A percentile compares a stretch with the other conserved stretches of the same genome.
These are phyloP conservation scores for Poeciliopsis paucimaculata DNA, from an alignment of 2,797 vertebrate species.

Conservation along the genomic window DNA sequence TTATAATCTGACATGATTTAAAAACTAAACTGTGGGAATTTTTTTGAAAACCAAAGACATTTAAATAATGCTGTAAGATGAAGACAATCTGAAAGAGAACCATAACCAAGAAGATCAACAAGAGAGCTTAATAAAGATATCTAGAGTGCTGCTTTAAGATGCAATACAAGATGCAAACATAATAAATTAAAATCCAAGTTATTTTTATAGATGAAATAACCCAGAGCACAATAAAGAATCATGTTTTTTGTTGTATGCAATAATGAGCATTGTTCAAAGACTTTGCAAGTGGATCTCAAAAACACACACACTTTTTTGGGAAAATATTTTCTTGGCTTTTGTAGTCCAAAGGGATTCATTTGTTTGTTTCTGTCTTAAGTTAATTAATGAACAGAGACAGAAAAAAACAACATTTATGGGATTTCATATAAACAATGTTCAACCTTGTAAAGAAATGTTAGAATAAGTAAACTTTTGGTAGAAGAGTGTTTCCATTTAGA, in stretches of 20 bases:
- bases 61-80: not conserved
- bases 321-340: slow-evolving; percentile 11
- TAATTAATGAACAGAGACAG: slow-evolving; percentile 6
- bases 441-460: slow-evolving; percentile 1
- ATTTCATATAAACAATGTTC: not conserved
- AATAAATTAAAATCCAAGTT: not conserved
- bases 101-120: not conserved
- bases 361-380: slow-evolving; percentile 22
- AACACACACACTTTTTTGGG: not conserved
- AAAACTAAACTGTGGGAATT: not conserved
- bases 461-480: not conserved
- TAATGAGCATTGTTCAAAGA: slow-evolving; percentile 9
- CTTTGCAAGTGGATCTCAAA: slow-evolving; percentile 7
- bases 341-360: slow-evolving; percentile 16
- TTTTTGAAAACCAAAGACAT: not conserved
- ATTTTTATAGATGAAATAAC: slow-evolving; percentile 5
- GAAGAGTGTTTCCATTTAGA: not conserved
- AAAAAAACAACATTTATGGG: not conserved
- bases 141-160: not conserved
- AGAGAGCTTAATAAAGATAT: not conserved
- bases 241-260: slow-evolving; percentile 4
- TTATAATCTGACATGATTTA: not conserved
- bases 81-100: not conserved
- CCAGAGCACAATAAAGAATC: not conserved
- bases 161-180: not conserved